Percentiles rank a stretch among this genome's conserved stretches.
Evolutionary conservation across 1,140 invertebrate genomes (phyloP).

Genomic region (Brachionus angularis): DNA sequence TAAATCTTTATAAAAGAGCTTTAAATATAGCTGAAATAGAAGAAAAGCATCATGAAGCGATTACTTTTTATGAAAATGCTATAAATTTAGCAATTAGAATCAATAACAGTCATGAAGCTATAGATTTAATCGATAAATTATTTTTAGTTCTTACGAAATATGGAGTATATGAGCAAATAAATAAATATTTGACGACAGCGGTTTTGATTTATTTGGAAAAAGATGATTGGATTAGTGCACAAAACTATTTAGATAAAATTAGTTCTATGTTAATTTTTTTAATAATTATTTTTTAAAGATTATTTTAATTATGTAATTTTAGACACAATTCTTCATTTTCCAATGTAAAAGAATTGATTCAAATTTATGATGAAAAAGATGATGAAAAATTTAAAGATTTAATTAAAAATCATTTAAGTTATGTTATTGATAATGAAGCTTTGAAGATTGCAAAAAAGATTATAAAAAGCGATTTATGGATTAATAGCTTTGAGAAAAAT

Average conservation of each 20-base stretch:
- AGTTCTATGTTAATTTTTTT: not conserved
- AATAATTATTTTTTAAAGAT: not conserved
- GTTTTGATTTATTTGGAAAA: constrained; percentile 19
- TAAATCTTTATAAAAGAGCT: constrained; percentile 13
- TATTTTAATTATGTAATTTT: not conserved
- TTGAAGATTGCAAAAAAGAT: constrained; percentile 33
- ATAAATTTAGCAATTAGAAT: constrained; percentile 14
- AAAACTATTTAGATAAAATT: constrained; percentile 29
- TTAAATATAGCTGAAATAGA: constrained; percentile 24
- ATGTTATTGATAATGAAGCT: constrained; percentile 37
- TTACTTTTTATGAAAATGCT: constrained; percentile 26
- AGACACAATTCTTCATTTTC: not conserved
- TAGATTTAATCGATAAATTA: constrained; percentile 2
- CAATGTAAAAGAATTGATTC: constrained; percentile 2
- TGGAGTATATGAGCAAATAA: constrained; percentile 30
- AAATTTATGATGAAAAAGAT: constrained; percentile 36
- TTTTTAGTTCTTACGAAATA: not conserved
- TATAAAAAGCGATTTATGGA: constrained; percentile 26
- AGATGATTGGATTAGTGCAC: constrained; percentile 38
- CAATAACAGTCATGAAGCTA: not conserved
- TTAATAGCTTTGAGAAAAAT: not conserved
- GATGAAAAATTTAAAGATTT: constrained; percentile 38
- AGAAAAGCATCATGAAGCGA: constrained; percentile 20
- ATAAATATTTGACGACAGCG: constrained; percentile 3
- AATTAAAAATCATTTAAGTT: constrained; percentile 31